Base-by-base conservation (phyloP, 1,140 invertebrate genomes). In the Monochamus saltuarius region DNA sequence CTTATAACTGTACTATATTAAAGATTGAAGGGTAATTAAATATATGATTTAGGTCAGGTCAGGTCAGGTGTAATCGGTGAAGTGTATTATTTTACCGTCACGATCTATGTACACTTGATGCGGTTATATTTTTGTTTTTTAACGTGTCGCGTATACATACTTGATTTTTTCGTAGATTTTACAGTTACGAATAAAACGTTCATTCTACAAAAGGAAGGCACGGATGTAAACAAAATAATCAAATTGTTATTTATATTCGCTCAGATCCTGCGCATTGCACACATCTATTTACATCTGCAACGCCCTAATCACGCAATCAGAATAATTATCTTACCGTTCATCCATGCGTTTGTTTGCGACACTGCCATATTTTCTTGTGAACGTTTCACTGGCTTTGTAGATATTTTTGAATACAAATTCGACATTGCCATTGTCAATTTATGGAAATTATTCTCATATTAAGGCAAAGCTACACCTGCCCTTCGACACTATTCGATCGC, bases 301-400 rank as follows among this genome's bases (percentile, higher is more conserved):
- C 22, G 22, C 22, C 22, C 22, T 29, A 29, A 29, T 29, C 22
- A 29, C 22, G 22, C 22, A 29, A 29, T 29, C 22, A 29, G 22
- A 29, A 29, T 29, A 29, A 29, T 19, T 19, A 22, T 29, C 87
- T 88, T 82, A 91, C 89, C 89, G 76, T 91, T 91, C 78, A 90
- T 87, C 89, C 89, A 92, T 66, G 88, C 82, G 75, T 88, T 90
- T 9, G 89, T 87, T 80, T 91, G 88, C 55, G 87, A 85, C 56
- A 90, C 85, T n/a, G 86, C 82, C 78, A 90, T 85, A 73, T 82
- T 85, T 64, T 87, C 85, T 68, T 84, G 83, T 72, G 84, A 81
- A 61, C 86, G 82, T 75, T 87, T 88, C 50, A 82, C 75, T 58
- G 86, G 85, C 77, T 88, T 89, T 60, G 83, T 82, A 57, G 86